A percentile compares a stretch with the other conserved stretches of the same genome.
Conservation (phyloP, 2,797 vertebrate genomes). For the Podarcis siculus region DNA sequence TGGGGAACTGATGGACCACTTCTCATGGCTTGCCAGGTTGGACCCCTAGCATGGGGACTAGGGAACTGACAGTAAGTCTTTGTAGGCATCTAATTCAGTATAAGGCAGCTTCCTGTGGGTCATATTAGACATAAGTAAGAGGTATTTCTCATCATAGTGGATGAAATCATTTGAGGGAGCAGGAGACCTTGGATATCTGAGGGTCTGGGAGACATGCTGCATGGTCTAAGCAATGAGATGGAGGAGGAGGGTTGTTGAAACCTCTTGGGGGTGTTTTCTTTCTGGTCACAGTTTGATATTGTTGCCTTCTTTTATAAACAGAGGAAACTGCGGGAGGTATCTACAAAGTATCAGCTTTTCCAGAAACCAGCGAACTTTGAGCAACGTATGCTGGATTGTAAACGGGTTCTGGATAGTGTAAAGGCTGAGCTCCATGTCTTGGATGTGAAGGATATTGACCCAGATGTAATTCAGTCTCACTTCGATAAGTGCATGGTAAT, state of each 20-base stretch:
- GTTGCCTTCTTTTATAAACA: constrained; percentile 68
- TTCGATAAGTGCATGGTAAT: constrained; percentile 93
- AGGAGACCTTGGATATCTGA: neutral
- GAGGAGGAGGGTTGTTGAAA: neutral
- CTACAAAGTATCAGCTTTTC: constrained; percentile 96
- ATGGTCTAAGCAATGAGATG: no score
- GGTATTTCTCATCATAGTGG: neutral
- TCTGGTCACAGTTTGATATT: neutral
- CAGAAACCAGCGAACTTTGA: constrained; percentile 99
- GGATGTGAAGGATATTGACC: constrained; percentile 86
- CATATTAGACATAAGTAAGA: neutral
- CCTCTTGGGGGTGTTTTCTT: neutral
- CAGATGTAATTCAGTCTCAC: constrained; percentile 90
- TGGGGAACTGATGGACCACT: no score
- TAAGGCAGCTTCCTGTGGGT: no score
- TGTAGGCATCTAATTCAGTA: no score
- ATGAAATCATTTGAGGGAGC: neutral
- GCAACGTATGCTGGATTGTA: constrained; percentile 97
- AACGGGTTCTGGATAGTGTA: constrained; percentile 90
- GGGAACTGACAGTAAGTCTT: neutral
- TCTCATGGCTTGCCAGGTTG: no score
- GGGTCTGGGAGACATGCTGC: no score
- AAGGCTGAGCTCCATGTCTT: constrained; percentile 90
- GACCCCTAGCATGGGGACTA: neutral
- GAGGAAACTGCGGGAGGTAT: constrained; percentile 95